A percentile compares a stretch with the other conserved stretches of the same genome.
These are phyloP conservation scores for Belonocnema kinseyi DNA, from an alignment of 1,140 invertebrate genomes.

Conservation along the genomic window DNA sequence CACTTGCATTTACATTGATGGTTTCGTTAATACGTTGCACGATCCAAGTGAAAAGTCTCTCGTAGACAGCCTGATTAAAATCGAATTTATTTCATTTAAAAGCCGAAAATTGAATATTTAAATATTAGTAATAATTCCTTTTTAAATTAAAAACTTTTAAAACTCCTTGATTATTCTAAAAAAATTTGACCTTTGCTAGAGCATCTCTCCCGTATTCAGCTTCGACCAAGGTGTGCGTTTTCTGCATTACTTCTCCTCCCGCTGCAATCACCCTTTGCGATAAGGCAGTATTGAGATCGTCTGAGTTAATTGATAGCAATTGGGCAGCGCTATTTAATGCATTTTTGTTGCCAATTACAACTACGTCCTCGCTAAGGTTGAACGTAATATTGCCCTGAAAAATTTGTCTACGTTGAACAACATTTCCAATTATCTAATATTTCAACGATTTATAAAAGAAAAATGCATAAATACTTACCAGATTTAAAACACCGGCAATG, in stretches of 20 bases:
- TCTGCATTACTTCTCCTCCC: constrained; percentile 94
- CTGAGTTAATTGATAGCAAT: constrained; percentile 84
- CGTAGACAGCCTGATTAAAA: constrained; percentile 87
- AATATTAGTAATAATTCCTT: constrained; percentile 24
- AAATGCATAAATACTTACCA: constrained; percentile 79
- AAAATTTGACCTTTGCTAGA: constrained; percentile 85
- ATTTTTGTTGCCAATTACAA: constrained; percentile 78
- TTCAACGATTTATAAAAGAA: constrained; percentile 42
- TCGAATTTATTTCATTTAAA: constrained; percentile 29
- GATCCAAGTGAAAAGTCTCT: constrained; percentile 94
- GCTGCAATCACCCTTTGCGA: constrained; percentile 93
- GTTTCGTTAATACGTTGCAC: constrained; percentile 92
- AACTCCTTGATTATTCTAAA: background rate
- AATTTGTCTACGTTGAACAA: background rate
- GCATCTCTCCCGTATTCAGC: constrained; percentile 95
- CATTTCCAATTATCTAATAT: background rate
- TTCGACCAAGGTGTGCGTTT: constrained; percentile 89
- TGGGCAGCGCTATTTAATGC: constrained; percentile 80
- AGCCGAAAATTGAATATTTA: constrained; percentile 7
- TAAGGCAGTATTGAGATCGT: constrained; percentile 85
- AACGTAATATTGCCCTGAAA: constrained; percentile 86
- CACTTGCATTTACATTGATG: constrained; percentile 80
- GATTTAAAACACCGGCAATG: constrained; percentile 91
- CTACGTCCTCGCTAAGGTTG: constrained; percentile 81
- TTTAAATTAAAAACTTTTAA: constrained; percentile 7